These are phyloP conservation scores for Tragelaphus strepsiceros DNA, from an alignment of 2,113 vertebrate species.

Conservation along the genomic window DNA sequence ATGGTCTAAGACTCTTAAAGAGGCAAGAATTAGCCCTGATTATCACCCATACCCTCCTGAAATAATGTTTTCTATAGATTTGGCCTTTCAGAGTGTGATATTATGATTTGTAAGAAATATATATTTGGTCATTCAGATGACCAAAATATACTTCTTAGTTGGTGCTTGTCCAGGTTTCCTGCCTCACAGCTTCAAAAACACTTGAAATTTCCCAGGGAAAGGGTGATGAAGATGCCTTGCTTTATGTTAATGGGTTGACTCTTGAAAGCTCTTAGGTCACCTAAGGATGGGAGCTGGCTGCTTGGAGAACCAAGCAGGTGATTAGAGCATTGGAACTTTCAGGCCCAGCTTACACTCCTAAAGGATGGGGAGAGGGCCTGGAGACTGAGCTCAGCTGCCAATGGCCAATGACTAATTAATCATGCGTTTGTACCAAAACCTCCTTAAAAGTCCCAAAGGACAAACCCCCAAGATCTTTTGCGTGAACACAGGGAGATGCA, in stretches of 20 bases:
- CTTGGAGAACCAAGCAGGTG: not conserved
- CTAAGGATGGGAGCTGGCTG: not conserved
- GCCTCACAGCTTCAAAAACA: not conserved
- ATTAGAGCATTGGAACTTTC: not conserved
- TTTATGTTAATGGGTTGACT: not conserved
- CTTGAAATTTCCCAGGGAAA: not conserved
- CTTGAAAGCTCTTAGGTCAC: not conserved
- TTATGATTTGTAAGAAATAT: not conserved
- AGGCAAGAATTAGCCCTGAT: not conserved
- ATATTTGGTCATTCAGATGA: not conserved
- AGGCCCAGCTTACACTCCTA: not conserved
- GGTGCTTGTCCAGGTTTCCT: not conserved
- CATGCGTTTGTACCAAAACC: not conserved
- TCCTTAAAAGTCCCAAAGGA: not conserved
- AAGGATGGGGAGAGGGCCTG: not conserved
- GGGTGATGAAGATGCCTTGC: not conserved
- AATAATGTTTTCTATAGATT: not conserved
- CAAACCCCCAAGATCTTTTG: not conserved
- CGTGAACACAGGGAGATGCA: not conserved
- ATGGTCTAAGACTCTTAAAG: not conserved
- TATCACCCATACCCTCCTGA: not conserved
- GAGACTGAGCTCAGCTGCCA: not conserved
- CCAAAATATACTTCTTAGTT: not conserved
- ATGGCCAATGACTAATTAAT: not conserved
- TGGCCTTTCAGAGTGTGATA: not conserved